Evolutionary conservation across 2,888 invertebrate genomes (phyloP), one percentile per base, ranked within the genome.

Genomic region (Heliconius ethilla): DNA sequence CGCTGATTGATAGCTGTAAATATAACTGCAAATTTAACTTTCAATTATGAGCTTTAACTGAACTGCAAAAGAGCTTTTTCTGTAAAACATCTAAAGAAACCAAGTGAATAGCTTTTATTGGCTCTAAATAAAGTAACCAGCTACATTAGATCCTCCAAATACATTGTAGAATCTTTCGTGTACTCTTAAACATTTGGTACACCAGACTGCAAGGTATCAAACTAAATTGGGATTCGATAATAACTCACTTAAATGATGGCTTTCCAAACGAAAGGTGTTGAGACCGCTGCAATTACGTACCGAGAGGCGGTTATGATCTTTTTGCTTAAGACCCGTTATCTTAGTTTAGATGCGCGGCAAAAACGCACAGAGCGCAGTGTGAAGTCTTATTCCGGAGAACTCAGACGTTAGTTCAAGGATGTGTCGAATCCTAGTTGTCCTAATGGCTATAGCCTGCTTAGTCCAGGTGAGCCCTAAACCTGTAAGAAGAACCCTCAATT

Each of bases 241-340:
- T 86, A 90, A 90, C 87, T 92, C 92, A 91, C 87, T 86, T 84
- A 86, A 91, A 92, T 92, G 88, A 90, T 92, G 90, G 89, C 94
- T 94, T 94, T 94, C 94, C 92, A 92, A 93, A 90, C 89, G 94
- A 94, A 94, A 94, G 93, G 93, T 93, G 92, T 87, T 89, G 89
- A 90, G 91, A 91, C 89, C 87, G 88, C 85, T 88, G 92, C 90
- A 92, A 93, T 93, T 92, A 93, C 86, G 85, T 84, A 86, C 87
- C 88, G 89, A 86, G 88, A 87, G 89, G 92, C 90, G 92, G 92
- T 93, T 92, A 92, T 88, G 89, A 93, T 93, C 91, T 93, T 94
- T 94, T 94, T 94, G 92, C 93, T 84, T 86, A 87, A 89, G 91
- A 87, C 90, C 94, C 94, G 94, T 94, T 94, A 94, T 87, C 87